Evolutionary conservation across 2,113 vertebrate species (phyloP).

Genomic region (Hemichromis elongatus): DNA sequence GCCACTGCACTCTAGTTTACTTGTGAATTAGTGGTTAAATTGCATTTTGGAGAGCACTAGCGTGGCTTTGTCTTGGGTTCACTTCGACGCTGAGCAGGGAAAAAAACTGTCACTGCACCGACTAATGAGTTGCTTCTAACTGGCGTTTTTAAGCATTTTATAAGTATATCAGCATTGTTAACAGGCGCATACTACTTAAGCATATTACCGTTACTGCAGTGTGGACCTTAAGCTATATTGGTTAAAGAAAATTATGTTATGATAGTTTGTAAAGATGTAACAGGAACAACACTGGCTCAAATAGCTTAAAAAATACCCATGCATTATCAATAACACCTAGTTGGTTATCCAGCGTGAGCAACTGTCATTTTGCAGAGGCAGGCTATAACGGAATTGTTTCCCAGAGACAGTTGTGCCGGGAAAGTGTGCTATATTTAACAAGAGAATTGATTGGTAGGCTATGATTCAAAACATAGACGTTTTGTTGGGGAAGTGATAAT

Average conservation of each 20-base stretch:
- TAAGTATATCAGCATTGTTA: neutral
- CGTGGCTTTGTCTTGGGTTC: constrained; percentile 76
- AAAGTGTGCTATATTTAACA: constrained; percentile 36
- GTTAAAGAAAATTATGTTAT: neutral
- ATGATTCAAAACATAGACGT: constrained; percentile 15
- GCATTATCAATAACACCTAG: neutral
- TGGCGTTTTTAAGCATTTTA: neutral
- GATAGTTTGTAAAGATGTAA: neutral
- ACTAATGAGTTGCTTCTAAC: neutral
- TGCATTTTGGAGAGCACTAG: constrained; percentile 73
- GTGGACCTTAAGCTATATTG: neutral
- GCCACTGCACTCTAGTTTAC: constrained; percentile 84
- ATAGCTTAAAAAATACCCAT: neutral
- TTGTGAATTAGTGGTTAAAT: constrained; percentile 86
- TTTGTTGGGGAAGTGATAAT: constrained; percentile 1
- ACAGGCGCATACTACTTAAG: neutral
- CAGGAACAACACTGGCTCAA: neutral
- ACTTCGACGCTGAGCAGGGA: constrained; percentile 48
- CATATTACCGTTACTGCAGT: neutral
- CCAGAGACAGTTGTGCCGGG: neutral
- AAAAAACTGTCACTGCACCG: constrained; percentile 4
- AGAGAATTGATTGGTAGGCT: constrained; percentile 12
- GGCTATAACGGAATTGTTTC: constrained; percentile 2
- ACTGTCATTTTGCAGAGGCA: neutral
- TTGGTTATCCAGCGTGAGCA: neutral